These are phyloP conservation scores for Addax nasomaculatus DNA, from an alignment of 2,113 vertebrate genomes.

Conservation along the genomic window DNA sequence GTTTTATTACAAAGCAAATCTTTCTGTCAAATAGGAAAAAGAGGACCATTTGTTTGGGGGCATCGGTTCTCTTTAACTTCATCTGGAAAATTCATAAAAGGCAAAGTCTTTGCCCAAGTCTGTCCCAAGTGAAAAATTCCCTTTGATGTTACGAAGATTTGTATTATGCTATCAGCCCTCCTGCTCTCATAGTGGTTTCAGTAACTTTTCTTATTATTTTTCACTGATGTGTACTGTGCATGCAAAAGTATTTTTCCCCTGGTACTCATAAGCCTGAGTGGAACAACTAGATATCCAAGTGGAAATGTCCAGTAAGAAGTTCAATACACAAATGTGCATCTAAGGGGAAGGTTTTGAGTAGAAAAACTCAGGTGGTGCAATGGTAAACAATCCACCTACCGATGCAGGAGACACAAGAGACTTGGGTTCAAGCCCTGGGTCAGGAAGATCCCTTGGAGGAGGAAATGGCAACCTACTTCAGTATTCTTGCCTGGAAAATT, in stretches of 20 bases:
- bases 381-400: not conserved
- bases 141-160: not conserved
- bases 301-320: not conserved
- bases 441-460: accelerated
- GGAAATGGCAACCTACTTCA: not conserved
- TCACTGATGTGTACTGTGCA: not conserved
- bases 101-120: not conserved
- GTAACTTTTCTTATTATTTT: not conserved
- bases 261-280: not conserved
- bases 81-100: not conserved
- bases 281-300: not conserved
- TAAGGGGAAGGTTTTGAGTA: not conserved
- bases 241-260: not conserved
- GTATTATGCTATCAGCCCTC: not conserved
- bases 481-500: not conserved
- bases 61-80: not conserved
- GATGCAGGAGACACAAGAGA: not conserved
- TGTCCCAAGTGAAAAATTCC: not conserved
- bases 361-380: not conserved
- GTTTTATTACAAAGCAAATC: not conserved
- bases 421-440: not conserved
- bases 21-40: not conserved
- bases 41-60: not conserved
- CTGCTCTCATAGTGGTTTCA: not conserved
- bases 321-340: not conserved